Evolutionary conservation across 2,888 invertebrate species (phyloP), one percentile per base, ranked within the genome.

Genomic region (Hofmannophila pseudospretella): DNA sequence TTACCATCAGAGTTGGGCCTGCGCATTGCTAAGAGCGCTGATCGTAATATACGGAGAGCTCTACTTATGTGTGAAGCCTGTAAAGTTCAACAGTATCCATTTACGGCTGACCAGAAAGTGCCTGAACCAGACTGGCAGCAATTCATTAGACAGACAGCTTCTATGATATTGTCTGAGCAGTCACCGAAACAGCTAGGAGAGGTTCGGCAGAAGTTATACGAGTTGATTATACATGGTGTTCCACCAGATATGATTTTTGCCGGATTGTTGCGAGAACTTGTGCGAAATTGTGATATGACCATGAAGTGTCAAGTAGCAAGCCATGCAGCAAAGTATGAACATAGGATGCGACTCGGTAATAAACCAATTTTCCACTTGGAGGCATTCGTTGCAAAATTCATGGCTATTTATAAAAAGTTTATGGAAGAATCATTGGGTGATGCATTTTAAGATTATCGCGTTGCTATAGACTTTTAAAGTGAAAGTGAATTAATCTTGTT

Each of bases 351-450:
- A 58, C 90, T 93, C 37, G 99, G 99, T 10, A 95, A 94, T 56
- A 99, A 99, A 78, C 91, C 94, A 12, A 98, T 99, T 57, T 98
- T 97, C 64, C 99, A 99, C 73, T 87, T 99, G 35, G 99, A 99
- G 79, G 98, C 98, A 2, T 99, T 99, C 87, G 93, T 98, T 32
- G 97, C 97, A 0, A 94, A 95, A 56, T 98, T 98, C 71, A 99
- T 99, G 99, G 90, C 93, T 22, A 92, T 96, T 51, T 98, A 97
- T 69, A 95, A 96, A 63, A 92, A 93, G 56, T 97, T 94, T 69
- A 89, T 96, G 69, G 94, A 95, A 67, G 92, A 93, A 56, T 89
- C 90, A 12, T 65, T 92, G 50, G 89, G 88, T 36, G 90, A 85
- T 58, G 88, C 82, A 32, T 88, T 88, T 62, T 89, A 54, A 23